These are phyloP conservation scores for Melinaea menophilus DNA, from an alignment of 2,888 invertebrate genomes.

Conservation along the genomic window DNA sequence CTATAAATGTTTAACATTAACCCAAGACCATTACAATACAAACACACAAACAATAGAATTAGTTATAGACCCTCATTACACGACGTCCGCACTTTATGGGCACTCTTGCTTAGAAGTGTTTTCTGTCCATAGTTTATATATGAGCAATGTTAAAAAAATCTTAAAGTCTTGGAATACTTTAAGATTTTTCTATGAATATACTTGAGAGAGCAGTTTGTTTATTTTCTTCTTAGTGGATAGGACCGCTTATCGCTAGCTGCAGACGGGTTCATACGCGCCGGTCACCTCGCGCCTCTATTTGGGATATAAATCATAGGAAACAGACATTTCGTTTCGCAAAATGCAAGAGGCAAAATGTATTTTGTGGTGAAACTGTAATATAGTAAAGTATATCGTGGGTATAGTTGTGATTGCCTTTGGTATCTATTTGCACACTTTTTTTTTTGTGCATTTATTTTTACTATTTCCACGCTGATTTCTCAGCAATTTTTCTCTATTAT, in stretches of 20 bases:
- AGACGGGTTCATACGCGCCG: constrained; percentile 49
- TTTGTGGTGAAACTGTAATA: constrained; percentile 44
- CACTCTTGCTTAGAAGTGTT: no score
- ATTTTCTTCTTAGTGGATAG: constrained; percentile 67
- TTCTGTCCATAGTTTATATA: constrained; percentile 35
- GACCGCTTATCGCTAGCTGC: constrained; percentile 71
- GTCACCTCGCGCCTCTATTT: no score
- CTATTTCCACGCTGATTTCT: no score
- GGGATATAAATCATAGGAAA: constrained; percentile 32
- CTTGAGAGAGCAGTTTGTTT: constrained; percentile 65
- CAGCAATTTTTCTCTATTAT: no score
- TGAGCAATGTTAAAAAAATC: constrained; percentile 29
- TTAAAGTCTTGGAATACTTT: no score
- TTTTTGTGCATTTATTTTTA: no score
- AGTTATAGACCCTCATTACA: constrained; percentile 41
- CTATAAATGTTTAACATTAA: no score
- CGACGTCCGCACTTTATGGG: constrained; percentile 25
- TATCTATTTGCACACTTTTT: no score
- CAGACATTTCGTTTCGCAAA: constrained; percentile 74
- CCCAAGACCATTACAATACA: constrained; percentile 9
- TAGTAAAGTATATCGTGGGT: no score
- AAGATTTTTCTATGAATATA: constrained; percentile 63
- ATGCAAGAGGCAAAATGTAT: constrained; percentile 62
- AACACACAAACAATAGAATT: constrained; percentile 35
- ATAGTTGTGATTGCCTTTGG: no score